These are phyloP conservation scores for Diplosoma virens DNA, from an alignment of 23 tunicate species.

Conservation along the genomic window DNA sequence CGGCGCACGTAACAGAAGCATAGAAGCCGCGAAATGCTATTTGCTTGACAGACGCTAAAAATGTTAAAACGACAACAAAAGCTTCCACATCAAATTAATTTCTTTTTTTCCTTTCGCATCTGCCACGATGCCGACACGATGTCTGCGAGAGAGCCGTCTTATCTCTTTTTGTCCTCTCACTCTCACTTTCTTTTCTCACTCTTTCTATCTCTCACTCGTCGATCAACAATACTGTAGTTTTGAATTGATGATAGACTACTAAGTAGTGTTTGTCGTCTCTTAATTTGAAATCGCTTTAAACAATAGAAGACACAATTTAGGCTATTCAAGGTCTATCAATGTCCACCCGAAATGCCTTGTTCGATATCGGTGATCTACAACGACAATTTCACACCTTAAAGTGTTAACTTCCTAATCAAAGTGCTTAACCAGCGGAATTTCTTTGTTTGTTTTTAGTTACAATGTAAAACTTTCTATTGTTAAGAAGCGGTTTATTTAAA, in stretches of 20 bases:
- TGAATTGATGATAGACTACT: too few relatives aligned
- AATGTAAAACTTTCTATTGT: too few relatives aligned
- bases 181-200: slow-evolving; percentile 24
- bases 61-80: slow-evolving; percentile 22
- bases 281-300: too few relatives aligned
- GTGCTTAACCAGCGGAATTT: too few relatives aligned
- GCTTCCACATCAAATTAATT: slow-evolving; percentile 59
- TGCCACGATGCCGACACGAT: slow-evolving; percentile 25
- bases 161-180: slow-evolving; percentile 31
- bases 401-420: slow-evolving; percentile 8
- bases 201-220: slow-evolving; percentile 39
- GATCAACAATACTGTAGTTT: too few relatives aligned
- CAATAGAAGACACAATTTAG: too few relatives aligned
- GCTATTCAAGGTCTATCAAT: too few relatives aligned
- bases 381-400: slow-evolving; percentile 16
- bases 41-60: slow-evolving; percentile 25
- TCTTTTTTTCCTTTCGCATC: slow-evolving; percentile 39
- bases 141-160: slow-evolving; percentile 13
- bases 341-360: too few relatives aligned
- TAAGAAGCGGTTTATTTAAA: too few relatives aligned
- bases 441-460: too few relatives aligned
- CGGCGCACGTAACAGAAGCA: not conserved
- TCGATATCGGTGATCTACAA: too few relatives aligned
- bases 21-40: not conserved
- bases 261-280: too few relatives aligned